Conservation (phyloP, 2,888 invertebrate genomes). For the Dynastes grantii region DNA sequence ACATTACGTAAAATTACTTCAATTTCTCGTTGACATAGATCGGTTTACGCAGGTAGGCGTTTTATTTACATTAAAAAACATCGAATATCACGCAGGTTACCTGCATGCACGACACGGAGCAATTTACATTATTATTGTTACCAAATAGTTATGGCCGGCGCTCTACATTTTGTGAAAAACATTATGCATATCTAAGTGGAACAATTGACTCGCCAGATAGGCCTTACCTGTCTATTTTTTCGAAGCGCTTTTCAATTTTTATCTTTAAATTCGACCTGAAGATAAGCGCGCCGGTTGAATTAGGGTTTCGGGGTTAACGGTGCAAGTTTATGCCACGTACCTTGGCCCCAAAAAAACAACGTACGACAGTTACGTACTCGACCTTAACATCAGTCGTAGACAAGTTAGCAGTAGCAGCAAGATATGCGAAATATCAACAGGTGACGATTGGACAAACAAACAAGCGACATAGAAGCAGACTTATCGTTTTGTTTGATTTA, state of each 20-base stretch:
- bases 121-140: background rate
- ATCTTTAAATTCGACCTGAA: background rate
- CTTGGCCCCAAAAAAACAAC: constrained; percentile 33
- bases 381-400: constrained; percentile 26
- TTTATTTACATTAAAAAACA: background rate
- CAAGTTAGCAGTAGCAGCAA: background rate
- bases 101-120: background rate
- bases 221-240: background rate
- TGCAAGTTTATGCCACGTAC: constrained; percentile 34
- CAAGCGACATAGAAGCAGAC: background rate
- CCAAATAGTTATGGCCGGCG: background rate
- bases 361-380: constrained; percentile 2
- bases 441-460: constrained; percentile 1
- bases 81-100: background rate
- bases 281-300: background rate
- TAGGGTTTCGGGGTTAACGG: constrained; percentile 43
- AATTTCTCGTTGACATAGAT: background rate
- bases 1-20: background rate
- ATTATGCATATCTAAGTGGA: constrained; percentile 3
- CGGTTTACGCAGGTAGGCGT: background rate
- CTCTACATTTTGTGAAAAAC: background rate
- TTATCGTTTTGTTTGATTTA: no score
- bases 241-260: constrained; percentile 3
- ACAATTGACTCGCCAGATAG: background rate
- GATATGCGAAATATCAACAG: constrained; percentile 4